Conservation (phyloP, 1,140 invertebrate genomes). For the Zeugodacus cucurbitae region DNA sequence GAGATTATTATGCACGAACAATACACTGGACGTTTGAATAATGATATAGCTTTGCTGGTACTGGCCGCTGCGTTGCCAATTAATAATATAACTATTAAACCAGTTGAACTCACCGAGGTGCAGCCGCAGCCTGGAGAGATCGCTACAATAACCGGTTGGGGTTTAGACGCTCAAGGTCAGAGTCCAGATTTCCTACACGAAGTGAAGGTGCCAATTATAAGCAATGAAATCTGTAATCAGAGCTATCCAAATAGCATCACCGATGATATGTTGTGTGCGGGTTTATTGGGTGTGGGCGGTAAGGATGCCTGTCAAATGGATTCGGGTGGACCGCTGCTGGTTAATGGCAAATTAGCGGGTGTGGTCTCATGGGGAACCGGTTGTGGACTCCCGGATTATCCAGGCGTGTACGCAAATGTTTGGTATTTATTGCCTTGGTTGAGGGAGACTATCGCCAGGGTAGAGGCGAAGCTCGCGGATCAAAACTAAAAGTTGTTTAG, state of each 20-base stretch:
- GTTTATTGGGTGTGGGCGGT: neutral
- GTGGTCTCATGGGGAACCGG: conserved; percentile 66
- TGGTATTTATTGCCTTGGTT: conserved; percentile 36
- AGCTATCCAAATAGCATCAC: conserved; percentile 55
- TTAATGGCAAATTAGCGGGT: conserved; percentile 58
- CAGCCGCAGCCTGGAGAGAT: conserved; percentile 49
- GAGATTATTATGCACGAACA: conserved; percentile 59
- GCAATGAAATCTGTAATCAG: conserved; percentile 49
- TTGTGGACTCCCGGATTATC: conserved; percentile 60
- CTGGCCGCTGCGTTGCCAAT: conserved; percentile 50
- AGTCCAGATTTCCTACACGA: conserved; percentile 49
- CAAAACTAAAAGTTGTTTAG: too few species aligned
- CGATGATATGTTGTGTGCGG: conserved; percentile 52
- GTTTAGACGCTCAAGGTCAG: conserved; percentile 47
- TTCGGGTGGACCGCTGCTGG: conserved; percentile 45
- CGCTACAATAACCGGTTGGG: conserved; percentile 66
- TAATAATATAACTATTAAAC: conserved; percentile 55
- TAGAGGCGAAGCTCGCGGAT: too few species aligned
- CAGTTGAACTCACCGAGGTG: conserved; percentile 48
- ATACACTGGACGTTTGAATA: conserved; percentile 53
- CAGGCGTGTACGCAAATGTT: conserved; percentile 64
- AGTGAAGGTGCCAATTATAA: conserved; percentile 55
- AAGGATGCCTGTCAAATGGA: conserved; percentile 43
- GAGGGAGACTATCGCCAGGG: neutral
- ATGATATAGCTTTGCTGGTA: conserved; percentile 60